These are phyloP conservation scores for Drosophila equinoxialis DNA, from an alignment of 1,140 invertebrate genomes.

Conservation along the genomic window DNA sequence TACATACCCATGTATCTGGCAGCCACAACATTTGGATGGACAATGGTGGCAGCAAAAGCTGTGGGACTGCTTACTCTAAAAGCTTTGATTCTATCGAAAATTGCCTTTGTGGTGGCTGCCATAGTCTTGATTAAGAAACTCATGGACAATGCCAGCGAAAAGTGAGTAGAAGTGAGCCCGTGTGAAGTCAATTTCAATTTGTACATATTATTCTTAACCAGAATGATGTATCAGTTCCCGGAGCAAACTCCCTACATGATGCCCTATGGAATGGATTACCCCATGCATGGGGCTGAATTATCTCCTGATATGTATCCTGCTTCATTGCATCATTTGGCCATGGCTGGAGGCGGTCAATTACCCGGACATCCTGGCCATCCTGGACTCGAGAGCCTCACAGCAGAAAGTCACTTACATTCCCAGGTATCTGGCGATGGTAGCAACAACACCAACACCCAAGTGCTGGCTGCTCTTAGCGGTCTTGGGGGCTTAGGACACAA, in stretches of 20 bases:
- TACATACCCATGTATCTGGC: conserved; percentile 86
- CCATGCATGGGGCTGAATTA: conserved; percentile 65
- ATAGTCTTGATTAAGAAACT: conserved; percentile 85
- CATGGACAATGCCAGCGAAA: conserved; percentile 83
- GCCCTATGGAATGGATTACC: conserved; percentile 80
- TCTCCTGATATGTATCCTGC: conserved; percentile 58
- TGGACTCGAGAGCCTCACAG: conserved; percentile 64
- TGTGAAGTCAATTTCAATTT: too few species aligned
- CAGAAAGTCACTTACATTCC: conserved; percentile 75
- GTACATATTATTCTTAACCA: background rate
- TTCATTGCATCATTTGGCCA: conserved; percentile 60
- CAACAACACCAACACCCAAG: conserved; percentile 75
- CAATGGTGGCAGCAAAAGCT: conserved; percentile 85
- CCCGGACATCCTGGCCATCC: conserved; percentile 64
- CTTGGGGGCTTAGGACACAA: conserved; percentile 66
- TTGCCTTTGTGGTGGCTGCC: conserved; percentile 85
- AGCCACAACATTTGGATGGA: conserved; percentile 85
- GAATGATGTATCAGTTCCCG: conserved; percentile 79
- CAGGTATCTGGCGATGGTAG: conserved; percentile 67
- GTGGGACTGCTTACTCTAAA: conserved; percentile 86
- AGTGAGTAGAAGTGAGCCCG: conserved; percentile 43
- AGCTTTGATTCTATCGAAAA: conserved; percentile 86
- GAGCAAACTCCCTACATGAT: conserved; percentile 82
- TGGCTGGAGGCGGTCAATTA: conserved; percentile 59
- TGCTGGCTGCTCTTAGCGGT: conserved; percentile 69